These are phyloP conservation scores for Pantherophis alleghaniensis DNA, from an alignment of 2,797 vertebrate species.

Conservation along the genomic window DNA sequence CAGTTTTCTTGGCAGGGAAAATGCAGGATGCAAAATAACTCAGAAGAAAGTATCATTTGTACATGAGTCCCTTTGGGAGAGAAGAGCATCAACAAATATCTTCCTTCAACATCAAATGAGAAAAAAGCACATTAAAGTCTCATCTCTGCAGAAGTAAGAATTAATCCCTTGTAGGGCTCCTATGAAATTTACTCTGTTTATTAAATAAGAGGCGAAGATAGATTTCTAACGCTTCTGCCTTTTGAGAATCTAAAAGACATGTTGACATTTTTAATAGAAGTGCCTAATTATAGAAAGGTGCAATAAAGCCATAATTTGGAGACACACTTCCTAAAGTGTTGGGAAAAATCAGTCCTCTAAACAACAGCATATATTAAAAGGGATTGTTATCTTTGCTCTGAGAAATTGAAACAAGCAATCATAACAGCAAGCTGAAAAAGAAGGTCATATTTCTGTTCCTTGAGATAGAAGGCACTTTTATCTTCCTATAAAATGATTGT, in stretches of 20 bases:
- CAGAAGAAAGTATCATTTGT: background rate
- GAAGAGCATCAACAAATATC: background rate
- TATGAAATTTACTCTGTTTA: background rate
- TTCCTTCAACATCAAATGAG: background rate
- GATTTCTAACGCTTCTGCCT: background rate
- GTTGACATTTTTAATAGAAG: background rate
- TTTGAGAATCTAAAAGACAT: background rate
- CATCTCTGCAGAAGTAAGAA: background rate
- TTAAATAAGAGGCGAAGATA: constrained; percentile 13
- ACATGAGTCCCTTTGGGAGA: background rate
- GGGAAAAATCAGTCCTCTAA: background rate
- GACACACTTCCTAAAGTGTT: background rate
- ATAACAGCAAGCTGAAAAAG: background rate
- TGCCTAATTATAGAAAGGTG: background rate
- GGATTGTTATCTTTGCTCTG: background rate
- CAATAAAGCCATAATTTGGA: background rate
- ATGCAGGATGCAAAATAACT: background rate
- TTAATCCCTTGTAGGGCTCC: constrained; percentile 16
- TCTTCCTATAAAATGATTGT: background rate
- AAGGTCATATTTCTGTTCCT: background rate
- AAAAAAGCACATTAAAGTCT: background rate
- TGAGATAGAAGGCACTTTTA: background rate
- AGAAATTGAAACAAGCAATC: background rate
- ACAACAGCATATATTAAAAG: background rate
- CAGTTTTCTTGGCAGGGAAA: background rate